Conservation (phyloP, 37 sponge, comb jelly and placozoan species). For the Halichondria panicea region DNA sequence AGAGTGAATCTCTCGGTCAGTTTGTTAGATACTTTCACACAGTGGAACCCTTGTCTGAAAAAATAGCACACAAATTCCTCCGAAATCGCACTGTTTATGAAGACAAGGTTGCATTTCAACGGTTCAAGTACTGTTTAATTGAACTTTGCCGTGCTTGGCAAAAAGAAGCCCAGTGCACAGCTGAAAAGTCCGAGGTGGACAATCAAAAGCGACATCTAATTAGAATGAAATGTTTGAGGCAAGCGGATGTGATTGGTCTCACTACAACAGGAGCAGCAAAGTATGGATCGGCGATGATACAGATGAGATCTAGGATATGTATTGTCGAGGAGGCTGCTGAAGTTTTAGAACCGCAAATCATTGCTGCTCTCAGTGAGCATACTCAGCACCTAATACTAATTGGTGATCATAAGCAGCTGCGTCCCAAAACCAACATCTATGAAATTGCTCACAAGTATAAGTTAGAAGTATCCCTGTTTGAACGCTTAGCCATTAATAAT, state of each 20-base stretch:
- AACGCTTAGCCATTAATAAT: slow-evolving; percentile 65
- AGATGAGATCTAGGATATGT: slow-evolving; percentile 80
- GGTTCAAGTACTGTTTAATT: too few relatives aligned
- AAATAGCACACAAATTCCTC: too few relatives aligned
- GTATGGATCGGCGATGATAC: slow-evolving; percentile 70
- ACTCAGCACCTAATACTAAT: slow-evolving; percentile 93
- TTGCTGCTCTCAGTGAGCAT: slow-evolving; percentile 71
- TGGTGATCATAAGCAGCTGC: slow-evolving; percentile 95
- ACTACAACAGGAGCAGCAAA: slow-evolving; percentile 96
- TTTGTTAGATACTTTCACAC: too few relatives aligned
- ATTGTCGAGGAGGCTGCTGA: slow-evolving; percentile 97
- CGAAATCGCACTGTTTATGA: too few relatives aligned
- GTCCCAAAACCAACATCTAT: slow-evolving; percentile 84
- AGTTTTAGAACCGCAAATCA: slow-evolving; percentile 88
- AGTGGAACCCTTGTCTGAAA: too few relatives aligned
- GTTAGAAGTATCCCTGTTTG: slow-evolving; percentile 88
- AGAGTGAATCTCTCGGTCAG: too few relatives aligned
- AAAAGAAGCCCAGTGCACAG: too few relatives aligned
- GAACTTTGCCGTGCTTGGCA: too few relatives aligned
- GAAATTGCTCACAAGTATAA: slow-evolving; percentile 75
- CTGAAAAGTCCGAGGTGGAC: too few relatives aligned
- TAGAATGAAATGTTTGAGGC: background rate
- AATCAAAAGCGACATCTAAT: too few relatives aligned
- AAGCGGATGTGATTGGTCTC: slow-evolving; percentile 81
- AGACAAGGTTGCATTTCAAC: too few relatives aligned